Percentiles rank a stretch among this genome's conserved stretches.
Conservation (phyloP, 1,140 invertebrate genomes). For the Sycophaga agraensis region DNA sequence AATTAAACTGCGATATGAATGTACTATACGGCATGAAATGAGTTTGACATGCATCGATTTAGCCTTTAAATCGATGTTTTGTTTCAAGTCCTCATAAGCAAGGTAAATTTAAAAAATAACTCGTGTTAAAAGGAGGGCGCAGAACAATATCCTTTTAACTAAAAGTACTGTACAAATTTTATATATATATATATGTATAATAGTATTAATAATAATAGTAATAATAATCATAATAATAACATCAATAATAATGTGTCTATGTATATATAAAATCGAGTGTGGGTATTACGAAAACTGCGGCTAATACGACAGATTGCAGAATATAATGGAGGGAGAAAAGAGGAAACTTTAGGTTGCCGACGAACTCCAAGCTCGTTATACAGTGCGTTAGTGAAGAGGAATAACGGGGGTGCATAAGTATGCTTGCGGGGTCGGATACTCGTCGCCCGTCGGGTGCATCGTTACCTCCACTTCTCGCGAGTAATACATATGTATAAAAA, state of each 20-base stretch:
- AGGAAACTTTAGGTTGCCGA: too few species aligned
- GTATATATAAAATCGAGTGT: conserved; percentile 16
- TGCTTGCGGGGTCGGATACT: too few species aligned
- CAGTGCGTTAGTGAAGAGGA: too few species aligned
- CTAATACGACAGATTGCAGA: conserved; percentile 8
- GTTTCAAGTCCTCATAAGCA: too few species aligned
- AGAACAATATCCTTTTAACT: neutral
- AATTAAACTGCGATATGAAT: too few species aligned
- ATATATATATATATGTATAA: neutral
- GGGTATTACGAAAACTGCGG: neutral
- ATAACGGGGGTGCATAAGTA: neutral
- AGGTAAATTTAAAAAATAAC: too few species aligned
- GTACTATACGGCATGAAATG: too few species aligned
- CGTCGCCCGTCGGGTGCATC: neutral
- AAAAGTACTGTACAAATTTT: conserved; percentile 16
- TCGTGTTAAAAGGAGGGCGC: too few species aligned
- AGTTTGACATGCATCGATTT: too few species aligned
- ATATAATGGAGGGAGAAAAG: neutral
- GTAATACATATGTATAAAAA: conserved; percentile 14
- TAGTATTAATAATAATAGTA: too few species aligned
- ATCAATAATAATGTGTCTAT: conserved; percentile 2
- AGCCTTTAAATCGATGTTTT: too few species aligned
- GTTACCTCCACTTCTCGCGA: neutral
- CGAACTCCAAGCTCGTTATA: neutral
- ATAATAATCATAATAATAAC: too few species aligned